Conservation (phyloP, 1,140 invertebrate species). For the Nautilus pompilius region DNA sequence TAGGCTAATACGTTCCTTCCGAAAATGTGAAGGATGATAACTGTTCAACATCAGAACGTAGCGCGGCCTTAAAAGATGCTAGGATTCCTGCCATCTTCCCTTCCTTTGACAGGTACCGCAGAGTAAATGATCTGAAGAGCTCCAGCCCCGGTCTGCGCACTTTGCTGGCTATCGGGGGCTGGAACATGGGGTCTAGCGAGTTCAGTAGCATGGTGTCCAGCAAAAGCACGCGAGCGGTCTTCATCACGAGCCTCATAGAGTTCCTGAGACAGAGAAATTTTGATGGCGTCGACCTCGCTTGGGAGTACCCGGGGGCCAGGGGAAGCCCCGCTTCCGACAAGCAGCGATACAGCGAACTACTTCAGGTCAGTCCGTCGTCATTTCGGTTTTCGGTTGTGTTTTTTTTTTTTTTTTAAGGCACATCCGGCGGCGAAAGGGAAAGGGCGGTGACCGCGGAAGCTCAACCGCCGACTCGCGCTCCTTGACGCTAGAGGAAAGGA, state of each 20-base stretch:
- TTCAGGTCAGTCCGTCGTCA: no score
- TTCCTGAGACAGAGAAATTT: constrained; percentile 89
- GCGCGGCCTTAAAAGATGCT: not conserved
- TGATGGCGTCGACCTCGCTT: constrained; percentile 91
- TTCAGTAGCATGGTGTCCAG: constrained; percentile 31
- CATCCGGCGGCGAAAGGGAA: no score
- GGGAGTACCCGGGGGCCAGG: constrained; percentile 87
- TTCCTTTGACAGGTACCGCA: constrained; percentile 63
- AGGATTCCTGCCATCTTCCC: not conserved
- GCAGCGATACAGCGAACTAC: constrained; percentile 83
- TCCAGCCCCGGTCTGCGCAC: constrained; percentile 91
- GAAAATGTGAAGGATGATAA: not conserved
- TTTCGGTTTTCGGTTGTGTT: no score
- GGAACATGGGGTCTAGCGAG: constrained; percentile 88
- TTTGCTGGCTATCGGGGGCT: constrained; percentile 88
- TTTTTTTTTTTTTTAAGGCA: no score
- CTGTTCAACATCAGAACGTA: not conserved
- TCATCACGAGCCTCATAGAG: constrained; percentile 63
- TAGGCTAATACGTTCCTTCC: not conserved
- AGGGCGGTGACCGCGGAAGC: no score
- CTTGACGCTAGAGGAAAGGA: no score
- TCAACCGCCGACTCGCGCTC: no score
- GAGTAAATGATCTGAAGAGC: constrained; percentile 87
- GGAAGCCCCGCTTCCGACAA: constrained; percentile 85
- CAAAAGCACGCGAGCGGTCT: constrained; percentile 13